These are phyloP conservation scores for Gyps fulvus DNA, from an alignment of 2,113 vertebrate genomes.

Conservation along the genomic window DNA sequence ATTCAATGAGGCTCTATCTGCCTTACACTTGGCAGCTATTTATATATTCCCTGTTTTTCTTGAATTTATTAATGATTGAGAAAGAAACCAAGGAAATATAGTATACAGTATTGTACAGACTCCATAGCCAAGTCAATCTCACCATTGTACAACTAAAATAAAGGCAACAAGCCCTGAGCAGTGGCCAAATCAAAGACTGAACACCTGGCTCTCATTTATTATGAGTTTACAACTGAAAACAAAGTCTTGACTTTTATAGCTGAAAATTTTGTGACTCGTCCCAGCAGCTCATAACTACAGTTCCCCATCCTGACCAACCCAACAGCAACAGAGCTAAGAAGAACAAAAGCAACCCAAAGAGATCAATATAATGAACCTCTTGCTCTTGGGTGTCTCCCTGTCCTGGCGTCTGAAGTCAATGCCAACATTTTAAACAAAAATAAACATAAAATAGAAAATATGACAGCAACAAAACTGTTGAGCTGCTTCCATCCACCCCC, in stretches of 20 bases:
- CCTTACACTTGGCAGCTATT: constrained; percentile 26
- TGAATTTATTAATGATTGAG: constrained; percentile 6
- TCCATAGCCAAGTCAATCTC: background rate
- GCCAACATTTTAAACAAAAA: constrained; percentile 43
- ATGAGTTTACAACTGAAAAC: constrained; percentile 62
- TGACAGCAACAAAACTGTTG: constrained; percentile 25
- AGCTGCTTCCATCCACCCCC: constrained; percentile 21
- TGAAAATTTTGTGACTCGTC: background rate
- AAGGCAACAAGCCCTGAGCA: constrained; percentile 44
- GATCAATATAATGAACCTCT: background rate
- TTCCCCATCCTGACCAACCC: background rate
- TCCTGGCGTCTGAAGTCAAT: constrained; percentile 44
- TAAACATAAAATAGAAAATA: constrained; percentile 31
- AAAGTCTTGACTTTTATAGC: constrained; percentile 55
- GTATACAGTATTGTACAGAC: background rate
- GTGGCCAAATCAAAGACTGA: constrained; percentile 56
- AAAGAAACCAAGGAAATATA: background rate
- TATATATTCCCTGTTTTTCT: constrained; percentile 34
- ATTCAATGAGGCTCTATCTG: background rate
- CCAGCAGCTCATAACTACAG: background rate
- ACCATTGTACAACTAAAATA: constrained; percentile 36
- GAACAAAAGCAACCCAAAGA: constrained; percentile 4
- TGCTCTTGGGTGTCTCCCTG: constrained; percentile 22
- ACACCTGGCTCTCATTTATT: constrained; percentile 67
- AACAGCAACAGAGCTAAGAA: background rate